Conservation (phyloP, 2,797 vertebrate species). For the Eulemur rubriventer region DNA sequence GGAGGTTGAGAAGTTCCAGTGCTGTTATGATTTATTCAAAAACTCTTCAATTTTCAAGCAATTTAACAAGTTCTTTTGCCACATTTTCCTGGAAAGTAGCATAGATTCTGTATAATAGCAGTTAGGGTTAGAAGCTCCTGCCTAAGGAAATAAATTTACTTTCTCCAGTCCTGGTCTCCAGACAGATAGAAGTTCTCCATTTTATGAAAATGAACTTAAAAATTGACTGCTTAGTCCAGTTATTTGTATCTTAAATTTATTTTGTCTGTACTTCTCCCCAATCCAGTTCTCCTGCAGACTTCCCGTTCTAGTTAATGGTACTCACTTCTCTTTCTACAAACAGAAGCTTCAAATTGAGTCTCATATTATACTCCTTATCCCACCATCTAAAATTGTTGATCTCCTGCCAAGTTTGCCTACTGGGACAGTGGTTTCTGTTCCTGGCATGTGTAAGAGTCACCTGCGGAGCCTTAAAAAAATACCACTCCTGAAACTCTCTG, state of each 20-base stretch:
- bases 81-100: slow-evolving; percentile 5
- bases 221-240: background rate
- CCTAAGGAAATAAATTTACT: slow-evolving; percentile 26
- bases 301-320: background rate
- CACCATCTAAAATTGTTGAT: background rate
- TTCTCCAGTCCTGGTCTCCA: background rate
- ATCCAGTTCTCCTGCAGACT: background rate
- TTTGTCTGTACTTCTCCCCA: background rate
- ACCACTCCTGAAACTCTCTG: background rate
- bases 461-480: background rate
- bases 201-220: slow-evolving; percentile 36
- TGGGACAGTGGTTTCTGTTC: background rate
- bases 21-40: background rate
- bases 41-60: slow-evolving; percentile 8
- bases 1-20: background rate
- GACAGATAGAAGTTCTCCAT: background rate
- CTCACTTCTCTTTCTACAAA: slow-evolving; percentile 1
- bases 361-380: background rate
- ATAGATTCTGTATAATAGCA: background rate
- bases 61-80: background rate
- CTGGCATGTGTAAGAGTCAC: background rate
- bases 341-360: background rate
- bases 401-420: background rate
- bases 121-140: background rate
- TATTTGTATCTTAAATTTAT: background rate